Percentiles rank a stretch among this genome's conserved stretches.
Conservation (phyloP, 2,113 vertebrate species). For the Mystacornis crossleyi region DNA sequence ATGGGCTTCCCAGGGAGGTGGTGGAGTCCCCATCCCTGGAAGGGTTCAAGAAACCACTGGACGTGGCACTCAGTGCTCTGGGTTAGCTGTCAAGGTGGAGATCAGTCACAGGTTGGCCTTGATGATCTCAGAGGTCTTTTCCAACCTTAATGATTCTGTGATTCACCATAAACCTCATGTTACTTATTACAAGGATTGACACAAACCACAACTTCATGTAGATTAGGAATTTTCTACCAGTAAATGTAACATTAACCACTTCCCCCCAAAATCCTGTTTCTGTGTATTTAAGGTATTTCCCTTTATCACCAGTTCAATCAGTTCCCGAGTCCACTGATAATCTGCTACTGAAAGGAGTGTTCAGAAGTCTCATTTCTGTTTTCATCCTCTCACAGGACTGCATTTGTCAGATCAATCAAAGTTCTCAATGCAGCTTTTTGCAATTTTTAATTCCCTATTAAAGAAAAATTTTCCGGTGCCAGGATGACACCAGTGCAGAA, state of each 20-base stretch:
- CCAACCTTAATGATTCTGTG: background rate
- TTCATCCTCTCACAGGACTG: background rate
- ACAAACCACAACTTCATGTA: background rate
- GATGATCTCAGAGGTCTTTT: background rate
- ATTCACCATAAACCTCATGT: background rate
- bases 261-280: background rate
- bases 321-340: background rate
- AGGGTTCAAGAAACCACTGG: background rate
- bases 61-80: background rate
- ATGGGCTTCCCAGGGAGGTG: background rate
- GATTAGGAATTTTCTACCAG: background rate
- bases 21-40: background rate
- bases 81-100: background rate
- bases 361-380: background rate
- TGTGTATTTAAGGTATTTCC: background rate
- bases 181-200: background rate
- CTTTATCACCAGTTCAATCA: background rate
- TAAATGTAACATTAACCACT: background rate
- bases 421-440: background rate
- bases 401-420: background rate
- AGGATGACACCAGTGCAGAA: rapidly evolving
- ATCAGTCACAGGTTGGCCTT: background rate
- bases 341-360: background rate
- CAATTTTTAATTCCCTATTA: slow-evolving; percentile 5
- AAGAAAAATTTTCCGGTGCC: background rate